Percentiles rank a stretch among this genome's conserved stretches.
Evolutionary conservation across 1,140 invertebrate species (phyloP).

Genomic region (Riptortus pedestris): DNA sequence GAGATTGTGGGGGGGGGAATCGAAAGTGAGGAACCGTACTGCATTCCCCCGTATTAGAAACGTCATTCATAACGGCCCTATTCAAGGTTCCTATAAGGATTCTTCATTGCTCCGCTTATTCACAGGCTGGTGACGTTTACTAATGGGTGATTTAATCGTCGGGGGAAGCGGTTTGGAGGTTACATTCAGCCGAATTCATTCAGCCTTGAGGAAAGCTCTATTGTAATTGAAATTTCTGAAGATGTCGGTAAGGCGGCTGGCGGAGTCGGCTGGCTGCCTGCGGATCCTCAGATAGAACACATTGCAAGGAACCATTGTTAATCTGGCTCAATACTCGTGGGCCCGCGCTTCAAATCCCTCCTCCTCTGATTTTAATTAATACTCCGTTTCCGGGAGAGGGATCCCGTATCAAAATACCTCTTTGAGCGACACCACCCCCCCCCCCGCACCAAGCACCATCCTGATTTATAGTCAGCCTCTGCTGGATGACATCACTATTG

Average conservation of each 20-base stretch:
- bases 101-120: conserved; percentile 16
- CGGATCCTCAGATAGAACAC: conserved; percentile 11
- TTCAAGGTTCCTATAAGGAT: conserved; percentile 10
- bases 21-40: conserved; percentile 4
- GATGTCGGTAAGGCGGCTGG: conserved; percentile 1
- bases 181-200: conserved; percentile 21
- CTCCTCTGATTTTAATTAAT: conserved; percentile 22
- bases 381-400: conserved; percentile 3
- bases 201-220: conserved; percentile 21
- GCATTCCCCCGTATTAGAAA: conserved; percentile 11
- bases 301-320: conserved; percentile 20
- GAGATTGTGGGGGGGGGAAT: neutral
- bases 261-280: neutral
- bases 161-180: neutral
- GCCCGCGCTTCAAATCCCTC: conserved; percentile 6
- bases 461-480: conserved; percentile 21
- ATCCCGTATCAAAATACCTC: conserved; percentile 19
- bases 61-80: conserved; percentile 4
- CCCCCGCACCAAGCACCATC: no score
- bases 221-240: conserved; percentile 26
- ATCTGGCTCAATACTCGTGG: conserved; percentile 23
- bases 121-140: conserved; percentile 19
- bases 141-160: conserved; percentile 22
- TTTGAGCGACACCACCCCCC: conserved; percentile 13
- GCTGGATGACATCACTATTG: conserved; percentile 10